phyloP scores from a whole-genome alignment of 2,113 vertebrate genomes.

The Nothoprocta pentlandii region DNA sequence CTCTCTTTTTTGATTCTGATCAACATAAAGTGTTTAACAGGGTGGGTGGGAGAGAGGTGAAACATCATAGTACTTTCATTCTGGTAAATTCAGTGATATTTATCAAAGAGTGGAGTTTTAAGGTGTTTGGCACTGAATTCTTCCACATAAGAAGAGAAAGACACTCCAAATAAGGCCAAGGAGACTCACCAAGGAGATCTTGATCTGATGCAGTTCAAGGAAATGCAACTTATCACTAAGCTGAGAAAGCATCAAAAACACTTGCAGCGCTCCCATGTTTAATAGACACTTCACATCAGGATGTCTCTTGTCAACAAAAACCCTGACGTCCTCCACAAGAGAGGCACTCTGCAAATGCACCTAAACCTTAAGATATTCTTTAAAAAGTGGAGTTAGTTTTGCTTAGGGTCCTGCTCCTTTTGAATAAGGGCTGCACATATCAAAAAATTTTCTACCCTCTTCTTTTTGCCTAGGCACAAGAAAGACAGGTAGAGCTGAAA shows the following conservation, averaged over 20 bases:
- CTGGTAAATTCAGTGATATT: neutral
- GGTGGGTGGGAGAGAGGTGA: neutral
- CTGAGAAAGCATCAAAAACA: rapidly evolving
- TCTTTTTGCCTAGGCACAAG: neutral
- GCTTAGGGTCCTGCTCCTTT: neutral
- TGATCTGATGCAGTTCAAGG: neutral
- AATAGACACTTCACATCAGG: neutral
- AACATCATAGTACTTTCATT: neutral
- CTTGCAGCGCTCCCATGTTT: neutral
- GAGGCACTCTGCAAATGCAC: neutral
- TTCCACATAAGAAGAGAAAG: neutral
- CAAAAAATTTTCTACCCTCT: too few relatives aligned
- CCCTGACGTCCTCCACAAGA: neutral
- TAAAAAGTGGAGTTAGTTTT: neutral
- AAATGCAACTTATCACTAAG: rapidly evolving
- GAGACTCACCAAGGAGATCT: neutral
- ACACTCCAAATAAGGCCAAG: neutral
- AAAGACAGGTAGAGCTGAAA: neutral
- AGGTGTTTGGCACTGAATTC: neutral
- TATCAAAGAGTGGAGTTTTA: neutral
- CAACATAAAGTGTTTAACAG: neutral
- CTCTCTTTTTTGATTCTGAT: neutral
- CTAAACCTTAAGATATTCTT: neutral
- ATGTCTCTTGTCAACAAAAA: neutral
- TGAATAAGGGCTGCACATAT: neutral